These are phyloP conservation scores for Thunnus albacares DNA, from an alignment of 2,797 vertebrate species.

Conservation along the genomic window DNA sequence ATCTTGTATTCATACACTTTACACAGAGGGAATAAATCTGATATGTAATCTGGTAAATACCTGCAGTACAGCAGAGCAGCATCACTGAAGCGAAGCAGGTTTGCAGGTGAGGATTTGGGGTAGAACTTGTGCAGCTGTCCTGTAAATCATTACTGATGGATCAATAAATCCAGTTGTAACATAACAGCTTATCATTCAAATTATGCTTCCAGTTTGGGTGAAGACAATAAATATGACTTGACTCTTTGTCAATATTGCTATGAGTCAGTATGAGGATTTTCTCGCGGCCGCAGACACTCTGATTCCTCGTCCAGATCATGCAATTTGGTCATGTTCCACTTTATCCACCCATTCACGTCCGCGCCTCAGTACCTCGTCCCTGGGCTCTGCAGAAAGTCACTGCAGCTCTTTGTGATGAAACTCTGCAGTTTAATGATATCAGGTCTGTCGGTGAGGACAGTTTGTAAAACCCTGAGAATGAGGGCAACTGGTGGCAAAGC, in stretches of 20 bases:
- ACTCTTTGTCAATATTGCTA: neutral
- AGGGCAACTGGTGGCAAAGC: conserved; percentile 63
- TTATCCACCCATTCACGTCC: conserved; percentile 50
- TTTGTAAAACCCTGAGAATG: conserved; percentile 38
- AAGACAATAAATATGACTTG: neutral
- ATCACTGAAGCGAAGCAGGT: conserved; percentile 26
- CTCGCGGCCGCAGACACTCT: conserved; percentile 1
- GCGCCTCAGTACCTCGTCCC: conserved; percentile 60
- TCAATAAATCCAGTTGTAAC: neutral
- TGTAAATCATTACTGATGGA: conserved; percentile 9
- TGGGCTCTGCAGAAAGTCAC: conserved; percentile 79
- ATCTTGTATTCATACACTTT: conserved; percentile 62
- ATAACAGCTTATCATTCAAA: neutral
- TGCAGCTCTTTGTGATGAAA: conserved; percentile 70
- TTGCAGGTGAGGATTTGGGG: conserved; percentile 25
- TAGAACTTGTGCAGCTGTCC: conserved; percentile 2
- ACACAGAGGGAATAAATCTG: conserved; percentile 47
- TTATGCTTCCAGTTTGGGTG: neutral
- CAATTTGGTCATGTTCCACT: conserved; percentile 51
- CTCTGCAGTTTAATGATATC: conserved; percentile 66
- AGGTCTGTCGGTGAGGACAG: conserved; percentile 47
- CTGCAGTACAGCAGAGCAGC: conserved; percentile 21
- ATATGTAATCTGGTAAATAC: conserved; percentile 53
- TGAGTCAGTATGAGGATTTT: conserved; percentile 13
- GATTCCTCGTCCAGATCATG: conserved; percentile 34